Evolutionary conservation across 2,113 vertebrate genomes (phyloP), one percentile per base, ranked within the genome.

Genomic region (Oncorhynchus keta): DNA sequence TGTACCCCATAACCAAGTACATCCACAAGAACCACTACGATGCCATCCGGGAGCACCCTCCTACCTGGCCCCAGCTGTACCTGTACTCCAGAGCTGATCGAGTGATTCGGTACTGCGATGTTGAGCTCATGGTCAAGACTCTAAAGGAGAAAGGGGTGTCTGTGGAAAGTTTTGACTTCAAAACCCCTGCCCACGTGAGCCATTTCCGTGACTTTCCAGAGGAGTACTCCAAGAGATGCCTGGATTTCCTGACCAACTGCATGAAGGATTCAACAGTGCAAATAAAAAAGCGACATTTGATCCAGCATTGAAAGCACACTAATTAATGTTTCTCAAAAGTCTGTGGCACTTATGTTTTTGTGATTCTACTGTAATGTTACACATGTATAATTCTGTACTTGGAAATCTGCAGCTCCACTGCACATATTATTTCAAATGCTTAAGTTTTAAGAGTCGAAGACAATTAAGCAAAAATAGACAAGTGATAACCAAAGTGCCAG

Each of bases 21-120:
- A 71, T 98, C 76, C 96, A 98, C 61, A 91, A 95, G 86, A 96
- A 92, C 91, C 96, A 97, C 70, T 99, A 97, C 0, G 96, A 98
- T 0, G 94, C 92, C 2, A 92, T 99, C 81, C 90, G 90, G 87
- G 85, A 91, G 0, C 81, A 89, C 0, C 94, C 95, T 1, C 96
- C 96, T 0, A 70, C 88, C 77, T 99, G 98, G 97, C 97, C 97
- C 0, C 96, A 99, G 87, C 93, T 98, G 74, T 96, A 94, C 88
- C 93, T 99, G 24, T 99, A 97, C 75, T 99, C 98, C 12, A 85
- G 83, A 74, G 94, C 93, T 0, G 97, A 99, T 30, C 79, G 79
- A 28, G 87, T 99, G 77, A 95, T 99, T 83, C 72, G 78, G 45
- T 91, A 95, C 84, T 76, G 75, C 0, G 96, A 98, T 0, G 80